Percentiles rank a stretch among this genome's conserved stretches.
These are phyloP conservation scores for Euleptes europaea DNA, from an alignment of 2,113 vertebrate genomes.

Conservation along the genomic window DNA sequence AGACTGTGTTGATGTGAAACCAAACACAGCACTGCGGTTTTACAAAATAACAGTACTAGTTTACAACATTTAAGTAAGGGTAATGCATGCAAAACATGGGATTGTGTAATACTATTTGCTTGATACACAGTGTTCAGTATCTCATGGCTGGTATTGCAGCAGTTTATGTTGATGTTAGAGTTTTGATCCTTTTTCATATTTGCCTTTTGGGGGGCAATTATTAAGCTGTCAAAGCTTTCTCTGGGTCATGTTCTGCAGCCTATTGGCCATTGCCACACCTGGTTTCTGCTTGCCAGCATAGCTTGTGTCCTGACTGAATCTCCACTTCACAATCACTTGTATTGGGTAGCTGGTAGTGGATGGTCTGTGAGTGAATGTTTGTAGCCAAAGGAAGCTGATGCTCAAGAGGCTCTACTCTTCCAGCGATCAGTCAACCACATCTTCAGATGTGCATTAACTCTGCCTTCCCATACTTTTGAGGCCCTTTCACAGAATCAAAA, in stretches of 20 bases:
- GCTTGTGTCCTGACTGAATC: not conserved
- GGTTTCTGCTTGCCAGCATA: not conserved
- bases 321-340: not conserved
- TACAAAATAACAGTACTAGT: not conserved
- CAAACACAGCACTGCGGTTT: not conserved
- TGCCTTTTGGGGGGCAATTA: not conserved
- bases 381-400: not conserved
- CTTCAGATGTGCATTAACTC: not conserved
- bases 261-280: not conserved
- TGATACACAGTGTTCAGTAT: not conserved
- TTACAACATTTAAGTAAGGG: not conserved
- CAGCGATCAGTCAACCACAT: not conserved
- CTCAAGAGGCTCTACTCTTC: not conserved
- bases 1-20: not conserved
- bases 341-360: not conserved
- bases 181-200: not conserved
- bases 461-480: not conserved
- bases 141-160: not conserved
- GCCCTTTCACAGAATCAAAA: not conserved
- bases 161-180: not conserved
- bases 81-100: not conserved
- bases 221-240: not conserved
- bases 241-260: not conserved
- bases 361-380: not conserved
- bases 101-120: not conserved